Base-by-base conservation (phyloP, 2,797 vertebrate genomes). In the Kryptopterus vitreolus region DNA sequence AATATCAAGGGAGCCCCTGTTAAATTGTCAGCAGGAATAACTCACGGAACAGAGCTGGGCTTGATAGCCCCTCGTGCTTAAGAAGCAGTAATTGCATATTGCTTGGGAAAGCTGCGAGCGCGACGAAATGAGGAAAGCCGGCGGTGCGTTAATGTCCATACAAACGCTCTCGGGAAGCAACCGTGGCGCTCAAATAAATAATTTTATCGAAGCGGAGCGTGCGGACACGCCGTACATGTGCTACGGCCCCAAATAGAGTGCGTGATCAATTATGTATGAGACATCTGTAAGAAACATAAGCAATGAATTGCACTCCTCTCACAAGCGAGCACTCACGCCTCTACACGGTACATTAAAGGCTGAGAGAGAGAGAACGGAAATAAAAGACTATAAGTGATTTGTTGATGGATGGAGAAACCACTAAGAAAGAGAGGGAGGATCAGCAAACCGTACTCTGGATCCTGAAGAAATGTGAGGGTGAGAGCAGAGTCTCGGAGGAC, bases 191-290 rank as follows among this genome's bases (percentile, higher is more conserved):
- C 83, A 91, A 92, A 92, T 92, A 92, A 91, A 94, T 92, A 92
- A 93, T 88, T 89, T 90, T 90, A 92, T 90, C 58, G 62, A 91
- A 92, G 87, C 87, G 74, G 81, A 87, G 89, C 85, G 87, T 86
- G 88, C 87, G 86, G 89, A 92, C 92, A 92, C 88, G 93, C 92
- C 92, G 93, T 92, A 91, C 90, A 91, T 87, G 90, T 87, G 89
- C 89, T 75, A 83, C 85, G 87, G 89, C 87, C 88, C 88, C 88
- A 89, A 91, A 90, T 90, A 90, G 92, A 94, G 92, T 92, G 90
- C 84, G 87, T 90, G 90, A 90, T 94, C 92, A 94, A 95, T 94
- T 93, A 95, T 94, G 92, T 89, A 94, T 91, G 92, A 94, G 93
- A 93, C 91, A 91, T 92, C 90, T 85, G 85, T 89, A 92, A 80